A percentile compares a stretch with the other conserved stretches of the same genome.
Conservation (phyloP, 2,113 vertebrate genomes). For the Ceyx cyanopectus region DNA sequence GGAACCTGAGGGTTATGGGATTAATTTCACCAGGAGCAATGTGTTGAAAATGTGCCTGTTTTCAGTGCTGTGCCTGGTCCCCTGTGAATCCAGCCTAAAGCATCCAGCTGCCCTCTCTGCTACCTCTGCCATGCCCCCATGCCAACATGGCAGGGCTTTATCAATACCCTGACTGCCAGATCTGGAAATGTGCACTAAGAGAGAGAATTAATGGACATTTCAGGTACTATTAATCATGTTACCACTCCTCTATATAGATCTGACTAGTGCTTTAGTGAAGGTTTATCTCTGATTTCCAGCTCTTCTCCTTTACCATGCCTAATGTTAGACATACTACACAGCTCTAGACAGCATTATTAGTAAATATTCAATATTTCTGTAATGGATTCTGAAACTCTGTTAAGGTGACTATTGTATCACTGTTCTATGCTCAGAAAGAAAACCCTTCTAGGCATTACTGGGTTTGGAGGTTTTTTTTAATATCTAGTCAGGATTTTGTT, state of each 20-base stretch:
- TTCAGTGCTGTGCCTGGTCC: neutral
- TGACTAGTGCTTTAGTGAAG: neutral
- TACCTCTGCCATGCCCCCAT: neutral
- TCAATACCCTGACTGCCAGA: neutral
- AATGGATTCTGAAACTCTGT: neutral
- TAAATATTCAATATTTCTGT: neutral
- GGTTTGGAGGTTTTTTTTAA: neutral
- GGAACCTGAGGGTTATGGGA: neutral
- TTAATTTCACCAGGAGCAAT: neutral
- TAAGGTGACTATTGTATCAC: neutral
- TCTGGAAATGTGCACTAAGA: neutral
- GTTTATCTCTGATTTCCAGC: neutral
- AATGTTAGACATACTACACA: neutral
- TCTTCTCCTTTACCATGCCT: neutral
- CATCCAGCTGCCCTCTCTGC: neutral
- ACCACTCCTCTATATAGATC: neutral
- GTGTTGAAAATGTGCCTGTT: neutral
- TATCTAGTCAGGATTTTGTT: neutral
- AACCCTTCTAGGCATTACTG: neutral
- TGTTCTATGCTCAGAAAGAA: conserved; percentile 9
- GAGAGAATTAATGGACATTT: neutral
- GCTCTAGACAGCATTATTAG: neutral
- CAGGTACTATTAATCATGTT: neutral
- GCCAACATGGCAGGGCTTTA: neutral
- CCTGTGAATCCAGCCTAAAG: neutral